phyloP scores from a whole-genome alignment of 2,888 invertebrate species.

The Leucoma salicis region DNA sequence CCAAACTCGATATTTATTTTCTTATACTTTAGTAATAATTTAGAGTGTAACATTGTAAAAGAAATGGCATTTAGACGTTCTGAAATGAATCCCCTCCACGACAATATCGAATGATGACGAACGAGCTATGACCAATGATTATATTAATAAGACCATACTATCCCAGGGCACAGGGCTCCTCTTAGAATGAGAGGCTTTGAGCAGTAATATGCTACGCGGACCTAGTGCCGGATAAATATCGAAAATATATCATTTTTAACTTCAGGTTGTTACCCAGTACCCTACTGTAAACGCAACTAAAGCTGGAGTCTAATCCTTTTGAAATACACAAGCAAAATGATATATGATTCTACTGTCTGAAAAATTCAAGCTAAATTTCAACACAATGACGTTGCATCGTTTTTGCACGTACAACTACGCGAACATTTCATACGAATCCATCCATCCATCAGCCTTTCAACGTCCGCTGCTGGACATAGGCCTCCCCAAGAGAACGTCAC shows the following conservation, averaged over 20 bases:
- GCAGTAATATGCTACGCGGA: not conserved
- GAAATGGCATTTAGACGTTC: conserved; percentile 3
- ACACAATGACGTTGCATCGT: not conserved
- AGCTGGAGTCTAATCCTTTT: not conserved
- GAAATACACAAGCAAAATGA: not conserved
- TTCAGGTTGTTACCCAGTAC: no score
- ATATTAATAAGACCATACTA: not conserved
- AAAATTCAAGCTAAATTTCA: not conserved
- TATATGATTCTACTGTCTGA: not conserved
- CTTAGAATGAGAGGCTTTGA: not conserved
- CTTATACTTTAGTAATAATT: conserved; percentile 10
- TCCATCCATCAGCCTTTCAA: no score
- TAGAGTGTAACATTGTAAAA: conserved; percentile 8
- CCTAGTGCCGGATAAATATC: not conserved
- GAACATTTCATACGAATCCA: conserved; percentile 1
- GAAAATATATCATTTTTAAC: not conserved
- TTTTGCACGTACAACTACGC: not conserved
- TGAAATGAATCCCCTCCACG: not conserved
- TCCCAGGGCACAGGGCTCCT: not conserved
- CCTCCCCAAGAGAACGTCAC: no score
- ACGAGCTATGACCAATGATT: not conserved
- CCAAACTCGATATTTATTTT: conserved; percentile 66
- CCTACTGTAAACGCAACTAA: not conserved
- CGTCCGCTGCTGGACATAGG: no score
- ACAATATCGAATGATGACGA: not conserved